Evolutionary conservation across 2,888 invertebrate genomes (phyloP), one percentile per base, ranked within the genome.

Genomic region (Heteromurus nitidus): DNA sequence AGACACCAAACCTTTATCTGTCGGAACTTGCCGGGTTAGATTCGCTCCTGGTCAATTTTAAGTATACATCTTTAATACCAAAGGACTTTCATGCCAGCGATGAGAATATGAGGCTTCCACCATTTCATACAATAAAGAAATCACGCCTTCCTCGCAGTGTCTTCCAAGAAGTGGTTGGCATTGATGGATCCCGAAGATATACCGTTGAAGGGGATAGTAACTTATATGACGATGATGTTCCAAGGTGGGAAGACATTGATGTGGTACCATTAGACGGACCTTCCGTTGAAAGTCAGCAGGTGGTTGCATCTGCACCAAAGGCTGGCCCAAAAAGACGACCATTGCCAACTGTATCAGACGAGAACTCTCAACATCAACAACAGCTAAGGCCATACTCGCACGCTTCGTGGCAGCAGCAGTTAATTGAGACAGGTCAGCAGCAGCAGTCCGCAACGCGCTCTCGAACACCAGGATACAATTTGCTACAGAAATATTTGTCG

Each of bases 171-270:
- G 44, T 70, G 3, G 24, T 47, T 5, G 44, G 50, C 3, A 1
- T 20, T 2, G 73, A 62, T 60, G 75, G 81, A 11, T 20, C 20
- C 0, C 69, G 58, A 60, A 13, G 55, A 18, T 81, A 81, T 31
- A n/a, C 47, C 0, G 50, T 70, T 3, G 81, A 81, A n/a, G 69
- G 75, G 11, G 62, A 62, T 5, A 22, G 36, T 13, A 50, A 18
- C n/a, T 5, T n/a, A 11, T 11, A 18, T 18, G 3, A 11, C 3
- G 7, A 7, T n/a, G 11, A 11, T 7, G 9, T 5, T 18, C 50
- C 9, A n/a, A 5, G 18, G 3, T 50, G 50, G 50, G 50, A 50
- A 50, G n/a, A 50, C 50, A 50, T 50, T n/a, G 50, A 50, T 5
- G 50, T 50, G 7, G 50, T n/a, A 50, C 13, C 50, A 13, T n/a